These are phyloP conservation scores for Romanogobio albipinnatus DNA, from an alignment of 2,113 vertebrate species.

Conservation along the genomic window DNA sequence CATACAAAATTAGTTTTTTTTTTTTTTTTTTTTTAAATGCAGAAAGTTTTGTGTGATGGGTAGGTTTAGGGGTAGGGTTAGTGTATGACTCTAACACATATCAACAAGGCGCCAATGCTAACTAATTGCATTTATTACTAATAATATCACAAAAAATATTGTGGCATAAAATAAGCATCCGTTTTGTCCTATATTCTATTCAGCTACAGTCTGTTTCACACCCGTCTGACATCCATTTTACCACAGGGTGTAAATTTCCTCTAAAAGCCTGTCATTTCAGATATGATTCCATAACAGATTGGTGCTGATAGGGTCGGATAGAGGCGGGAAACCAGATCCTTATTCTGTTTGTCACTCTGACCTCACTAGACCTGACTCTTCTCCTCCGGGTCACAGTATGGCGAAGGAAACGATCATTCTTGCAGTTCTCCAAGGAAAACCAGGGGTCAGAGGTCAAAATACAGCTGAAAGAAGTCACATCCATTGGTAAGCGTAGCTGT, in stretches of 20 bases:
- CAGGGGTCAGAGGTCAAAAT: conserved; percentile 1
- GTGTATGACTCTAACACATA: neutral
- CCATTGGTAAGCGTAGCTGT: neutral
- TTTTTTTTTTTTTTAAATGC: no score
- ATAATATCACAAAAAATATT: neutral
- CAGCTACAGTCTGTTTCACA: neutral
- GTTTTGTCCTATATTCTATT: neutral
- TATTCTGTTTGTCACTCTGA: conserved; percentile 1
- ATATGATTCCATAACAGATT: neutral
- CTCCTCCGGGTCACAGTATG: neutral
- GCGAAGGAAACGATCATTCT: neutral
- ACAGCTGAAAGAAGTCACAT: neutral
- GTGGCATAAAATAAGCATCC: neutral
- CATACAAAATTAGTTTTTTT: no score
- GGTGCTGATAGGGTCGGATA: neutral
- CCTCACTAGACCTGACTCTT: neutral
- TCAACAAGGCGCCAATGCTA: neutral
- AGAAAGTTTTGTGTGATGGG: no score
- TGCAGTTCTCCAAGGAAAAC: neutral
- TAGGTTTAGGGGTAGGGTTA: no score
- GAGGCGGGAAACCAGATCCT: neutral
- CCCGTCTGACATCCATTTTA: neutral
- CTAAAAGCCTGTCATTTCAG: conserved; percentile 7
- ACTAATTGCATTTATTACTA: neutral
- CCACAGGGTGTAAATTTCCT: neutral